Evolutionary conservation across 1,140 invertebrate genomes (phyloP).

Genomic region (Drosophila rufa): DNA sequence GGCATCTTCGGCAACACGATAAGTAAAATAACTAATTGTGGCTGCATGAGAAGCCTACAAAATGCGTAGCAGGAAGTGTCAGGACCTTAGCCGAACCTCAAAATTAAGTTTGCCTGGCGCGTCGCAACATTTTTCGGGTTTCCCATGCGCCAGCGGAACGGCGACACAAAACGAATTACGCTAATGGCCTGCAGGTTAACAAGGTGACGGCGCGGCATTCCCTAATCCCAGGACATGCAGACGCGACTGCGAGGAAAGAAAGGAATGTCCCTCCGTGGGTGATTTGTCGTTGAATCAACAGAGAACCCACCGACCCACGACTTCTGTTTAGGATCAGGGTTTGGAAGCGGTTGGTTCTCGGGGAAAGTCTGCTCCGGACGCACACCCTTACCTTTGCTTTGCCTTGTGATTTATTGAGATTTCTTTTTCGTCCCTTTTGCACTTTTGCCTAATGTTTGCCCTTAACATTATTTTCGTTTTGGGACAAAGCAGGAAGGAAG

Average conservation of each 20-base stretch:
- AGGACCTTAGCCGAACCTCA: constrained; percentile 38
- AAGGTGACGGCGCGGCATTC: constrained; percentile 57
- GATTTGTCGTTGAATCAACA: constrained; percentile 47
- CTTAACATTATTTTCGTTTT: constrained; percentile 35
- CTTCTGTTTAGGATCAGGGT: constrained; percentile 20
- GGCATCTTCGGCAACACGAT: constrained; percentile 26
- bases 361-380: constrained; percentile 27
- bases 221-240: constrained; percentile 56
- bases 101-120: constrained; percentile 60
- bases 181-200: constrained; percentile 72
- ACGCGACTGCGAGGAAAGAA: constrained; percentile 17
- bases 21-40: constrained; percentile 65
- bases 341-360: not conserved
- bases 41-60: constrained; percentile 23
- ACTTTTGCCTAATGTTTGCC: constrained; percentile 48
- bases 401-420: constrained; percentile 63
- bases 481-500: constrained; percentile 56
- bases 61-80: constrained; percentile 54
- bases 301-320: not conserved
- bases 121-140: constrained; percentile 62
- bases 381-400: constrained; percentile 38
- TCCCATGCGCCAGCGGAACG: constrained; percentile 27
- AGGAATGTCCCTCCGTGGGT: constrained; percentile 37
- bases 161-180: constrained; percentile 71
- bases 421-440: constrained; percentile 27